Conservation (phyloP, 1,140 invertebrate species). For the Dendrolimus punctatus region DNA sequence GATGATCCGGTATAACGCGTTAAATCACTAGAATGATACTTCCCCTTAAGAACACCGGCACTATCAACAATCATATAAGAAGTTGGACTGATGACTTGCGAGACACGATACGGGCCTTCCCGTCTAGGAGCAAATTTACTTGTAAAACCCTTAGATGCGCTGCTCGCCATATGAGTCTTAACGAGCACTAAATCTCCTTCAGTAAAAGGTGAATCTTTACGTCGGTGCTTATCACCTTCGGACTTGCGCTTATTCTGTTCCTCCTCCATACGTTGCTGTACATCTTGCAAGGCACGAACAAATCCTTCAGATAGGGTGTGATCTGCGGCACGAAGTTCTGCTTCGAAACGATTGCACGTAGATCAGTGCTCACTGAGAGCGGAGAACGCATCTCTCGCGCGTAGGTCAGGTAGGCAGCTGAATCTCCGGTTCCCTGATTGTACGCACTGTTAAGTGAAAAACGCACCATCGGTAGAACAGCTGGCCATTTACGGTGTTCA, state of each 20-base stretch:
- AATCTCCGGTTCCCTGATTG: slow-evolving; percentile 4
- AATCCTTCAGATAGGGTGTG: slow-evolving; percentile 9
- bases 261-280: slow-evolving; percentile 7
- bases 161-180: slow-evolving; percentile 6
- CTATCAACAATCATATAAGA: slow-evolving; percentile 8
- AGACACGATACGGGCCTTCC: slow-evolving; percentile 14
- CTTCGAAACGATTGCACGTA: slow-evolving; percentile 9
- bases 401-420: slow-evolving; percentile 16
- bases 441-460: slow-evolving; percentile 15
- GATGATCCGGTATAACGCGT: too few species aligned
- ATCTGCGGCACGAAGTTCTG: slow-evolving; percentile 16
- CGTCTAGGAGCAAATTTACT: slow-evolving; percentile 10
- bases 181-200: slow-evolving; percentile 9
- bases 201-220: slow-evolving; percentile 2
- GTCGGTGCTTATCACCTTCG: slow-evolving; percentile 7
- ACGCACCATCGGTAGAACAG: slow-evolving; percentile 12
- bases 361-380: slow-evolving; percentile 11
- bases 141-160: slow-evolving; percentile 7
- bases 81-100: slow-evolving; percentile 2
- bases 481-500: slow-evolving; percentile 9
- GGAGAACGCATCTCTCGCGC: slow-evolving; percentile 10
- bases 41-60: slow-evolving; percentile 1
- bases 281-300: slow-evolving; percentile 7
- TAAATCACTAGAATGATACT: slow-evolving; percentile 10
- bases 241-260: slow-evolving; percentile 14